phyloP scores from a whole-genome alignment of 2,113 vertebrate genomes.

The Nestor notabilis region DNA sequence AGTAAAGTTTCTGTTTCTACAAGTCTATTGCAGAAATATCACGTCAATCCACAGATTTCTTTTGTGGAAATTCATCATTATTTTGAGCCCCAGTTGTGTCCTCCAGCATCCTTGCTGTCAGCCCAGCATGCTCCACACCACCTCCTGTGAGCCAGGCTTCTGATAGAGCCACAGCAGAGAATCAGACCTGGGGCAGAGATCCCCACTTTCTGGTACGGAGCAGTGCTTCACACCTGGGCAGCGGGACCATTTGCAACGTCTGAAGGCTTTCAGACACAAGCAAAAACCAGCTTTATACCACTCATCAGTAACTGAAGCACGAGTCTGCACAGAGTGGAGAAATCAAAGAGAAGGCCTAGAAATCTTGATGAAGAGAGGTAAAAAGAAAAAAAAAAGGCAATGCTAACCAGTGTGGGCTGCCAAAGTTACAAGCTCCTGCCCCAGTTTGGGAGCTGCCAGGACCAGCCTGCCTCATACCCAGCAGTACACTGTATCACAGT shows the following conservation, averaged over 20 bases:
- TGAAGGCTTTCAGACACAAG: not conserved
- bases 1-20: not conserved
- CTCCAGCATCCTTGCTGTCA: not conserved
- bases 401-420: not conserved
- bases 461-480: not conserved
- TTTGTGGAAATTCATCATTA: not conserved
- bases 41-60: not conserved
- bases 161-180: not conserved
- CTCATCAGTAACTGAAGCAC: not conserved
- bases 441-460: not conserved
- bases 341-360: not conserved
- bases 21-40: not conserved
- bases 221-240: not conserved
- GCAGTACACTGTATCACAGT: not conserved
- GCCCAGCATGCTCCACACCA: not conserved
- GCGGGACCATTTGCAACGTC: not conserved
- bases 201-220: not conserved
- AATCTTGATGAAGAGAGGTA: not conserved
- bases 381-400: not conserved
- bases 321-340: not conserved
- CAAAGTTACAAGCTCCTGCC: not conserved
- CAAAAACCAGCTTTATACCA: rapidly evolving
- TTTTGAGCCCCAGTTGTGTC: not conserved
- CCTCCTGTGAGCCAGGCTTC: not conserved
- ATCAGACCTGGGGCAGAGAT: not conserved